Conservation (phyloP, 1,140 invertebrate genomes). For the Neodiprion virginianus region DNA sequence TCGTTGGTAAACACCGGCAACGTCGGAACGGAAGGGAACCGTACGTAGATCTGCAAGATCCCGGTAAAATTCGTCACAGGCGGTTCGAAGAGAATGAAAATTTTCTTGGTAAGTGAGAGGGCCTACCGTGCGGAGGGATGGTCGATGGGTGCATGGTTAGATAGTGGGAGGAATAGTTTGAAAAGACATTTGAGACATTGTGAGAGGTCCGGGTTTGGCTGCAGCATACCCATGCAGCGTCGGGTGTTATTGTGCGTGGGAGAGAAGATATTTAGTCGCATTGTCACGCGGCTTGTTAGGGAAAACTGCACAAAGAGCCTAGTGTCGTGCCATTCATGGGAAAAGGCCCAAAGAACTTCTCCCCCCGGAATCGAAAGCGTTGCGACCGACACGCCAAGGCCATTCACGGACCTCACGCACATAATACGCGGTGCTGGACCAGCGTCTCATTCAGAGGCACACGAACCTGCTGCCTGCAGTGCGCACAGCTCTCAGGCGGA, state of each 20-base stretch:
- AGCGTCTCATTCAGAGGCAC: constrained; percentile 41
- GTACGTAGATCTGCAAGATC: too few species aligned
- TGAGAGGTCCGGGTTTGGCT: not conserved
- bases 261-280: constrained; percentile 43
- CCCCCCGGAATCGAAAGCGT: not conserved
- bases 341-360: constrained; percentile 21
- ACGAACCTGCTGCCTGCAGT: constrained; percentile 27
- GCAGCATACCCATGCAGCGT: too few species aligned
- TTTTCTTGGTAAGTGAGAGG: too few species aligned
- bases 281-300: constrained; percentile 46
- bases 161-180: constrained; percentile 1
- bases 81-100: too few species aligned
- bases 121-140: too few species aligned
- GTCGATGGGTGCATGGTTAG: not conserved
- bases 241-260: constrained; percentile 37
- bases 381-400: constrained; percentile 8
- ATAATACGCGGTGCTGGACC: constrained; percentile 12
- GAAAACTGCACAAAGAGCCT: constrained; percentile 42
- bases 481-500: too few species aligned
- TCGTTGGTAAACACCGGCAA: too few species aligned
- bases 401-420: constrained; percentile 22
- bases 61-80: too few species aligned
- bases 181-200: not conserved
- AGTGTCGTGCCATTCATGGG: constrained; percentile 37
- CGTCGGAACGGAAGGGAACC: too few species aligned